Base-by-base conservation (phyloP, 2,797 vertebrate species). In the Hippopotamyrus pictus region DNA sequence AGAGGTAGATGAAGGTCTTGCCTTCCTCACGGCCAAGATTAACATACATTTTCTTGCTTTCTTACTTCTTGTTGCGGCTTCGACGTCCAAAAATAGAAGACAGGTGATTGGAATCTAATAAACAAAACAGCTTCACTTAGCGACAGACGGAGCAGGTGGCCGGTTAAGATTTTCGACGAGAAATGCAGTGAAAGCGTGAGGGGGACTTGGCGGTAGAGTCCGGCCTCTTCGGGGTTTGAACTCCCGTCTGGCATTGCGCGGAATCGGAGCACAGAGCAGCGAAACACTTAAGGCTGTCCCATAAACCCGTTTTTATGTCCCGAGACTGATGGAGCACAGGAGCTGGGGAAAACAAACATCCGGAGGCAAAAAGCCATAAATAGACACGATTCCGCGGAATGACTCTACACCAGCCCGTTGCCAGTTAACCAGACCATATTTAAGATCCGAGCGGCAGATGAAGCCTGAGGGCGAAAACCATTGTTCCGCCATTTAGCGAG, bases 241-340 rank as follows among this genome's bases (percentile, higher is more conserved):
- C 79, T 50, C 37, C 69, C 14, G 69, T 83, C 41, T 83, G 19
- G 8, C 37, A 5, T 83, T 4, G 19, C 9, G n/a, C 2, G 12
- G n/a, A 86, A 37, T 54, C 25, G 0, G 25, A 54, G 46, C 29
- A 54, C 22, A 22, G 48, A 86, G 25, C 48, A 2, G 14, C 29
- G 44, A 53, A 33, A 33, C 11, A 53, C 51, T 53, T 17, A 86
- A 53, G 51, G n/a, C 50, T 33, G 50, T 86, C 48, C 48, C 25
- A 54, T 53, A 54, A 86, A 86, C 29, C 84, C 48, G 29, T 14
- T 53, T 53, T 86, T 53, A 86, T 33, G 44, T 29, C 59, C 57
- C 41, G 93, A 94, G 94, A 93, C 92, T 94, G 94, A 92, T 92
- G 92, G 93, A 91, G 90, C 92, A 90, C 91, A 91, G 65, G 93